Evolutionary conservation across 2,888 invertebrate genomes (phyloP), one percentile per base, ranked within the genome.

Genomic region (Pycnomerus fuliginosus): DNA sequence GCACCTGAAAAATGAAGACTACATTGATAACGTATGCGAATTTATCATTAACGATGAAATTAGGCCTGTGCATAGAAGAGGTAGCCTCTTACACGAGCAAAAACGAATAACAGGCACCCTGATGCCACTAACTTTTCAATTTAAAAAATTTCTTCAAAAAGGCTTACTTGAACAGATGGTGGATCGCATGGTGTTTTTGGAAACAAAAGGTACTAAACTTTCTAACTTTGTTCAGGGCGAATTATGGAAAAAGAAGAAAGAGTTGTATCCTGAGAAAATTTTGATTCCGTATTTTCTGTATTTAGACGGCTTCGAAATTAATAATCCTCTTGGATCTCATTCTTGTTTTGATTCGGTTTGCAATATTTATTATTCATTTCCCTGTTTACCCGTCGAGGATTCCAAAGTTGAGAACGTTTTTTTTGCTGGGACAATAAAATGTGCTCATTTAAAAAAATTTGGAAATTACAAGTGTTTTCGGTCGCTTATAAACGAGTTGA

Each of bases 221-320:
- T 47, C 27, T 11, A 54, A 59, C 25, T 55, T 52, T 48, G 40
- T 56, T 2, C 53, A 56, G 28, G 51, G 55, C 27, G 34, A 53
- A 11, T 20, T 58, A 16, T 60, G 59, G 57, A 53, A 52, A 48
- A 35, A 39, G 12, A 58, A 60, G 44, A 3, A 30, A 11, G 13
- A 31, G 29, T 3, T 51, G 7, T 55, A 53, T 44, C 48, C 47
- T 11, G 32, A 48, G 27, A 52, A 59, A 49, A 52, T 44, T 29
- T 12, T 48, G 12, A 33, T 57, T 7, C 53, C 55, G 3, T 54
- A 44, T 48, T 52, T 55, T 15, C 17, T 59, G 8, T 55, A 53
- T 30, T 38, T 53, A 8, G 54, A 60, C 40, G 57, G 56, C 48
- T 56, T 55, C 24, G 60, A 60, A 55, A 56, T 58, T 13, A 59